A percentile compares a stretch with the other conserved stretches of the same genome.
Conservation (phyloP, 2,113 vertebrate genomes). For the Pelobates fuscus region DNA sequence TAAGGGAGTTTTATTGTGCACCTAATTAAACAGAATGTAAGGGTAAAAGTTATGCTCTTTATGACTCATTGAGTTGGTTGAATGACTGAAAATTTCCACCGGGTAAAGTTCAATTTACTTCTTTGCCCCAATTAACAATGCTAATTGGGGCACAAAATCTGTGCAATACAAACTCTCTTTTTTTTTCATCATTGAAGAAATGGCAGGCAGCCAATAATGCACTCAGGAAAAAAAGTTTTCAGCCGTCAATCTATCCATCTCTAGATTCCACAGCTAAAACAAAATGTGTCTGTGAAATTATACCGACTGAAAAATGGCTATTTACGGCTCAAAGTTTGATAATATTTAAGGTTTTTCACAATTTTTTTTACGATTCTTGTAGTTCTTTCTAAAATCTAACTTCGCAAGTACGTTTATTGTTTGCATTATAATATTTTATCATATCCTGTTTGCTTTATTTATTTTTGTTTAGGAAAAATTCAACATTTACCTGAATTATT, state of each 20-base stretch:
- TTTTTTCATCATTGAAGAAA: constrained; percentile 58
- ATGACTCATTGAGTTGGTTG: constrained; percentile 74
- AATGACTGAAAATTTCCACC: constrained; percentile 76
- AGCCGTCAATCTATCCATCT: neutral
- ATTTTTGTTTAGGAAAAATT: too few relatives aligned
- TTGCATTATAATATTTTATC: too few relatives aligned
- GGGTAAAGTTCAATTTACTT: constrained; percentile 71
- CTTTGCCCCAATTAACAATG: constrained; percentile 78
- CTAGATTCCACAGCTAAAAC: neutral
- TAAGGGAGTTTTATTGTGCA: constrained; percentile 69
- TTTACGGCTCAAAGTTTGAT: too few relatives aligned
- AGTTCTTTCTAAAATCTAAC: too few relatives aligned
- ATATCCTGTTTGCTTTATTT: too few relatives aligned
- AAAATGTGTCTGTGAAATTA: too few relatives aligned
- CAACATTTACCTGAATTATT: too few relatives aligned
- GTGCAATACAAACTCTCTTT: constrained; percentile 58
- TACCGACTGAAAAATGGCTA: too few relatives aligned
- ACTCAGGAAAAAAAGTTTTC: constrained; percentile 29
- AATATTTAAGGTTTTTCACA: too few relatives aligned
- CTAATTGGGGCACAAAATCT: constrained; percentile 82
- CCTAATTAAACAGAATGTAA: constrained; percentile 69
- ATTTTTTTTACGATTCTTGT: too few relatives aligned
- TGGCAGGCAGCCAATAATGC: constrained; percentile 30
- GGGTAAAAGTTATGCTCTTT: constrained; percentile 60
- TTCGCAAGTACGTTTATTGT: too few relatives aligned